Conservation (phyloP, 2,113 vertebrate genomes). For the Mormoops blainvillei region DNA sequence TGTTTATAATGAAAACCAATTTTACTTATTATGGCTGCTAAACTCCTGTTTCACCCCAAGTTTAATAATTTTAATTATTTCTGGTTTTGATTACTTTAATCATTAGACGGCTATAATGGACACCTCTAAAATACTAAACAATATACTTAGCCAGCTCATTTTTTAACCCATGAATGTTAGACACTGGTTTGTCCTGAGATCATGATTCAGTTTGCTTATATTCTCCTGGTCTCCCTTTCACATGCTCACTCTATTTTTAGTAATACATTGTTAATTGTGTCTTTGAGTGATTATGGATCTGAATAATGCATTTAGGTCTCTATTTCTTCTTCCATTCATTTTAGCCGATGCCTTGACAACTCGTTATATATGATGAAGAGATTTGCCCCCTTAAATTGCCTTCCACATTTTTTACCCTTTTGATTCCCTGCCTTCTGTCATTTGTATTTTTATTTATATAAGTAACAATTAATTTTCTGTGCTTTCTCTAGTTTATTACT, state of each 20-base stretch:
- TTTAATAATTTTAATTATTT: background rate
- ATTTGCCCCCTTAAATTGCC: background rate
- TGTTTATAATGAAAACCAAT: background rate
- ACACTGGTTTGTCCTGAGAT: background rate
- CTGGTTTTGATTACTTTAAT: background rate
- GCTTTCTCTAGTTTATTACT: background rate
- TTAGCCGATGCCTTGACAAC: background rate
- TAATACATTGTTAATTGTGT: background rate
- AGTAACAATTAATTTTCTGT: background rate
- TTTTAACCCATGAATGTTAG: background rate
- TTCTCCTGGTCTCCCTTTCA: background rate
- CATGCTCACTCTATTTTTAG: background rate
- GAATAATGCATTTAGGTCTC: background rate
- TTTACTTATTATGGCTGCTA: background rate
- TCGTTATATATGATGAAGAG: background rate
- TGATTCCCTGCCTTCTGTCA: background rate
- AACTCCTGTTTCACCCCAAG: background rate
- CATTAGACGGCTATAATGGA: background rate
- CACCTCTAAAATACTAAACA: background rate
- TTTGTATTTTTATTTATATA: background rate
- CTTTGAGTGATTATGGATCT: background rate
- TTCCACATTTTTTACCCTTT: background rate
- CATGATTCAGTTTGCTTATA: background rate
- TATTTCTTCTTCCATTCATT: background rate
- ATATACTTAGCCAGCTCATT: background rate